Evolutionary conservation across 2,113 vertebrate species (phyloP), one percentile per base, ranked within the genome.

Genomic region (Gadus macrocephalus): DNA sequence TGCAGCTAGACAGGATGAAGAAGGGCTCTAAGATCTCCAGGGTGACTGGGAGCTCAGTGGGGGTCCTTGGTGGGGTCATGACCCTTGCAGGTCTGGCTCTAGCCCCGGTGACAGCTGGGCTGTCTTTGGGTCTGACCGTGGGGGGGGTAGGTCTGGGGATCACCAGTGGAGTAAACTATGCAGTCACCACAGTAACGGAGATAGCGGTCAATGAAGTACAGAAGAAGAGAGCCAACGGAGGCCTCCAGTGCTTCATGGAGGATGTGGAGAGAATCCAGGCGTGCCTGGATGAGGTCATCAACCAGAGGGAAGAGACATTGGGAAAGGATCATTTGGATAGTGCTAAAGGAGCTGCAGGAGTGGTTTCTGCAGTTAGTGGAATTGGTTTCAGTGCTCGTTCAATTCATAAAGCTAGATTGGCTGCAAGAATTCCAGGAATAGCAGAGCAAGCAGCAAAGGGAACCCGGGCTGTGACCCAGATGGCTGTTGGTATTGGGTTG

Each of bases 71-170:
- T 0, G 83, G 83, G 6, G 65, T 85, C 1, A 53, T 80, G 25
- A 78, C 82, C 64, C 81, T 87, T 6, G 72, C 71, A 64, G 85
- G 83, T 7, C 72, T 87, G 59, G 78, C 85, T 49, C 72, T 87
- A 2, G 76, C 67, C 58, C 85, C 85, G 0, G 77, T 87, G 17
- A 87, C 85, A 38, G 79, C 79, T 25, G 85, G 83, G 4, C 70
- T 31, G 53, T 87, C 85, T 15, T 19, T 85, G 66, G 73, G 22
- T n/a, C 76, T 83, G 38, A 83, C 75, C 1, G 3, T 83, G 67
- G 62, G 75, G 20, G 85, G 83, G n/a, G 71, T 80, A 12, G 73
- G 78, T 27, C 56, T 87, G 53, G 81, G 79, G 1, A 74, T 85
- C 56, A 81, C 79, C 66, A 78, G 83, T 53, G 85, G 80, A 0